Evolutionary conservation across 1,140 invertebrate genomes (phyloP).

Genomic region (Callitettix versicolor): DNA sequence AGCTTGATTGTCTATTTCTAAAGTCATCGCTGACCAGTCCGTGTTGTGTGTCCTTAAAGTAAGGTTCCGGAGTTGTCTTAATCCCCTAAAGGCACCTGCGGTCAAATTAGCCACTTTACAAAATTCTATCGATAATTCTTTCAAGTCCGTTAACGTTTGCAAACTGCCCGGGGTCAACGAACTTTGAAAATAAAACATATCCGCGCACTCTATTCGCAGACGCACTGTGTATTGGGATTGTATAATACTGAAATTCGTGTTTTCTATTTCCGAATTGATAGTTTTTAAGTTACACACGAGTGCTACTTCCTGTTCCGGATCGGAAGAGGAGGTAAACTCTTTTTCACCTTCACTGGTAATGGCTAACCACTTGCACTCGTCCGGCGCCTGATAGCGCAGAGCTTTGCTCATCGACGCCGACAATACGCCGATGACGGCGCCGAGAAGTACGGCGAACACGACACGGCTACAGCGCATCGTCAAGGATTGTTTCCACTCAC

Average conservation of each 20-base stretch:
- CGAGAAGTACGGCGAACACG: slow-evolving; percentile 45
- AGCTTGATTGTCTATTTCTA: slow-evolving; percentile 63
- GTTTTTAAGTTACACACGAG: slow-evolving; percentile 68
- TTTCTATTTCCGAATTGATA: slow-evolving; percentile 80
- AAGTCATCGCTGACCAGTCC: slow-evolving; percentile 74
- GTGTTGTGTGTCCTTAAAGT: slow-evolving; percentile 80
- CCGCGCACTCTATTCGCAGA: slow-evolving; percentile 70
- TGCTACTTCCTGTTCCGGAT: slow-evolving; percentile 52
- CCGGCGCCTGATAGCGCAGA: slow-evolving; percentile 66
- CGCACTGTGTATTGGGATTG: slow-evolving; percentile 77
- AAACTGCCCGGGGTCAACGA: slow-evolving; percentile 76
- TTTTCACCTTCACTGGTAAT: slow-evolving; percentile 37
- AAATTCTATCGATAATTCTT: slow-evolving; percentile 75
- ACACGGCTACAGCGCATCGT: slow-evolving; percentile 25
- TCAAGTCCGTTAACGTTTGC: slow-evolving; percentile 65
- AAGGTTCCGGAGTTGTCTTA: slow-evolving; percentile 69
- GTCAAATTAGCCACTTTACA: slow-evolving; percentile 84
- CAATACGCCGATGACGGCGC: slow-evolving; percentile 53
- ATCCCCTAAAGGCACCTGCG: slow-evolving; percentile 67
- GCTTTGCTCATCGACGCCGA: slow-evolving; percentile 52
- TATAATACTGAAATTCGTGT: slow-evolving; percentile 80
- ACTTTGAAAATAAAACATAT: slow-evolving; percentile 75
- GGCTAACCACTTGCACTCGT: slow-evolving; percentile 72
- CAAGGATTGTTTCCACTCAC: not conserved
- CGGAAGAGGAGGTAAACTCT: slow-evolving; percentile 30